Percentiles rank a stretch among this genome's conserved stretches.
These are phyloP conservation scores for Nasonia giraulti DNA, from an alignment of 1,140 invertebrate genomes.

Conservation along the genomic window DNA sequence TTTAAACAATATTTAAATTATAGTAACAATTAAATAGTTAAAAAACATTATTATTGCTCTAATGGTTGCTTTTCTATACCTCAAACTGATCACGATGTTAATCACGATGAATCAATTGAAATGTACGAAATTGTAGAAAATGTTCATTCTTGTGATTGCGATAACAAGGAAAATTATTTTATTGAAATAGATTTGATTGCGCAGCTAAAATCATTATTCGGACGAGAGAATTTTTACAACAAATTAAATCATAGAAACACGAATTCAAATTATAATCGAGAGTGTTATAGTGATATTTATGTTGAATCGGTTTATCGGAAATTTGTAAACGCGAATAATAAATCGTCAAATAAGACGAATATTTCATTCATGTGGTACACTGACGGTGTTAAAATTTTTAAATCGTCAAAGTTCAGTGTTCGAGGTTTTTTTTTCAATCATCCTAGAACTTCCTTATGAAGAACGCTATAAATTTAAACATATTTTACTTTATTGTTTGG, in stretches of 20 bases:
- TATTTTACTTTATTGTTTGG: not conserved
- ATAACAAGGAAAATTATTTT: slow-evolving; percentile 23
- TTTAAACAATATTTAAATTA: slow-evolving; percentile 14
- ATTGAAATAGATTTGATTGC: not conserved
- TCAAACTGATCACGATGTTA: no score
- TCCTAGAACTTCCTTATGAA: not conserved
- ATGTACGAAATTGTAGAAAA: no score
- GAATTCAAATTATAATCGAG: not conserved
- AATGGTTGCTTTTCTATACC: not conserved
- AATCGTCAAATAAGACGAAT: not conserved
- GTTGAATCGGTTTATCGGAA: slow-evolving; percentile 7
- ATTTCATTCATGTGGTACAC: slow-evolving; percentile 36
- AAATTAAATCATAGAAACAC: not conserved
- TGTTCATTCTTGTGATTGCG: not conserved
- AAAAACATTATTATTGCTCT: slow-evolving; percentile 11
- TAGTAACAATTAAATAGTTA: not conserved
- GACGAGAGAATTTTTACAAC: not conserved
- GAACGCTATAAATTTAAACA: not conserved
- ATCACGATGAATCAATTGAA: no score
- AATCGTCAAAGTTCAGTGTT: not conserved
- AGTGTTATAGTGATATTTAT: slow-evolving; percentile 19
- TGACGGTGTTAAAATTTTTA: slow-evolving; percentile 19
- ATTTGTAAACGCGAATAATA: not conserved
- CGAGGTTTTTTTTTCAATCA: slow-evolving; percentile 2
- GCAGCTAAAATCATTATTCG: not conserved